Evolutionary conservation across 2,797 vertebrate genomes (phyloP), one percentile per base, ranked within the genome.

Genomic region (Masticophis lateralis): DNA sequence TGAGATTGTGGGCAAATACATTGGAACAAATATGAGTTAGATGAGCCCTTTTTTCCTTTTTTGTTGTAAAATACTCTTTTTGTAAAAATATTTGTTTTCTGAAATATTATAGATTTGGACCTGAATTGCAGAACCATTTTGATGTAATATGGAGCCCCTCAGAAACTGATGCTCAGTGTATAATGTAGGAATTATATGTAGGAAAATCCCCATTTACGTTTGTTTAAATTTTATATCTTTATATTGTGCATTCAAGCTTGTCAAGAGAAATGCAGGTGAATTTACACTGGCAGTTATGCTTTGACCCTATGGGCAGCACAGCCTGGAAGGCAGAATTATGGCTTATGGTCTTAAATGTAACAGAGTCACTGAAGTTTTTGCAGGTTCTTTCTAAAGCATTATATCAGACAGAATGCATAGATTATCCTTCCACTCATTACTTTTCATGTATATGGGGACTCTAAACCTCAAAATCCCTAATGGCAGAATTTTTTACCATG

Each of bases 1-100:
- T 88, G n/a, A 47, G 43, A 60, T 86, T 28, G 89, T 94, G 90
- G 0, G 4, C 25, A 16, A 18, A 92, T 88, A 94, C 94, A 92
- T 1, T 7, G 92, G 37, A 47, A 0, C 0, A 93, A 91, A 22
- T n/a, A 86, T 79, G 95, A 90, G 55, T 91, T 91, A 57, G 20
- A 25, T 89, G 51, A 7, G 90, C 90, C 88, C 18, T 93, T 47
- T 43, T 37, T 92, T 86, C 92, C 12, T 93, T 69, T 69, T 43
- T 55, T 43, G n/a, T 56, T 43, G 18, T 56, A 89, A 86, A 88
- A 59, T 57, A n/a, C 28, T 57, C 60, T n/a, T 9, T 91, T 95
- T 53, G 56, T 37, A n/a, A 0, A 60, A 93, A 18, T 61, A 32
- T 66, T 93, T 5, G 0, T 0, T 0, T 94, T 90, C 4, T 18